Base-by-base conservation (phyloP, 2,888 invertebrate species). In the Lycaena phlaeas region DNA sequence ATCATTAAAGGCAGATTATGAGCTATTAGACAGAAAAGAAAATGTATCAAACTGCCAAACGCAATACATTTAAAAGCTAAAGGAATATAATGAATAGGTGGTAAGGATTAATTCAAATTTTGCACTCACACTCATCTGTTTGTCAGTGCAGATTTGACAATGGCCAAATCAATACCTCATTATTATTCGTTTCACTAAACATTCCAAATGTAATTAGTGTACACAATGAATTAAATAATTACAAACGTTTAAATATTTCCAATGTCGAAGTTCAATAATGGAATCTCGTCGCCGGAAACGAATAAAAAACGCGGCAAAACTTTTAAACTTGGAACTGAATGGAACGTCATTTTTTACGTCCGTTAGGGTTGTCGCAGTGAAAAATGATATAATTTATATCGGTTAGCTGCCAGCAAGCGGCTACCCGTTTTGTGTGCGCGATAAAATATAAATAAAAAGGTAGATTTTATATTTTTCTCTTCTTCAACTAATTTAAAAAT, bases 361-460 rank as follows among this genome's bases (percentile, higher is more conserved):
- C 68, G 78, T 77, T 77, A 74, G 75, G 74, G 77, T 68, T 79
- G 81, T 81, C 81, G 72, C 73, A 70, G 68, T 82, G 84, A 82
- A 79, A 82, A 82, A 82, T 84, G 81, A 76, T 82, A 84, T 84
- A 84, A 84, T 84, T 84, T 84, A 82, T 84, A 82, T 82, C 74
- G 67, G 65, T 64, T 57, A 18, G 22, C 56, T 69, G 73, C 77
- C 74, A 76, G 78, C 64, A 53, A 57, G 63, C 79, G 73, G 84
- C 84, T 84, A 82, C 84, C 64, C 81, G 82, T 84, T 84, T 84
- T 84, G 79, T 79, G 73, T 63, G 60, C 59, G 71, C 64, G 73
- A 75, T 71, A 77, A 79, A 79, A 77, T 77, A 78, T 68, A 82
- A 79, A 77, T 73, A 78, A 81, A 74, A 69, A 68, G 73, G 66